These are phyloP conservation scores for Parazoanthus swiftii DNA, from an alignment of 92 coral and sea anemone species.

Conservation along the genomic window DNA sequence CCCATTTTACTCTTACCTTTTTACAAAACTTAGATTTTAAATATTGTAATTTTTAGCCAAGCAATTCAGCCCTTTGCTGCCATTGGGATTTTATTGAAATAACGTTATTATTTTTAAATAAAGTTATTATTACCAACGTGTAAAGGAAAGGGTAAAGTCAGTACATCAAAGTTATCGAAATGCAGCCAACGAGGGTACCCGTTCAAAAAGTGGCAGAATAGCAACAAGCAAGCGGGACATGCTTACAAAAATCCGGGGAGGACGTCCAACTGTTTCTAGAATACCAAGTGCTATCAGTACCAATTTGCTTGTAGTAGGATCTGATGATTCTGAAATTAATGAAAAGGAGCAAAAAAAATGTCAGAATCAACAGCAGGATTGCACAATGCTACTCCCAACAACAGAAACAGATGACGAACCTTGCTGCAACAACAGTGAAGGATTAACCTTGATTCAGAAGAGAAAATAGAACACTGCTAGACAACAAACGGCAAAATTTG, in stretches of 20 bases:
- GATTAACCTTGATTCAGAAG: slow-evolving; percentile 22
- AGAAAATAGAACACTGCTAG: neutral
- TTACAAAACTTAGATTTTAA: no score
- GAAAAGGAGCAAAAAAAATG: slow-evolving; percentile 10
- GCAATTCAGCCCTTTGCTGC: no score
- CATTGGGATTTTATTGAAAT: no score
- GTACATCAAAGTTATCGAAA: neutral
- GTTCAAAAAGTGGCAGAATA: slow-evolving; percentile 32
- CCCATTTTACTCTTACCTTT: no score
- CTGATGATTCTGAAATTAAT: slow-evolving; percentile 24
- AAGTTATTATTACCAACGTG: neutral
- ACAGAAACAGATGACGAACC: slow-evolving; percentile 20
- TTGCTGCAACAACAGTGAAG: slow-evolving; percentile 26
- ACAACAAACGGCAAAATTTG: slow-evolving; percentile 24
- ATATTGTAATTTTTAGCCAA: no score
- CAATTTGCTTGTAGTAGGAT: slow-evolving; percentile 1
- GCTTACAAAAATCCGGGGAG: slow-evolving; percentile 27
- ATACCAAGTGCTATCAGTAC: slow-evolving; percentile 30
- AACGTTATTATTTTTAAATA: no score
- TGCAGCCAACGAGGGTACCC: slow-evolving; percentile 18
- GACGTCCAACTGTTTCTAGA: slow-evolving; percentile 25
- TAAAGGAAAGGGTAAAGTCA: slow-evolving; percentile 2
- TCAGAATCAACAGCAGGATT: slow-evolving; percentile 17
- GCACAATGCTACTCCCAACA: slow-evolving; percentile 21
- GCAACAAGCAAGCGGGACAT: slow-evolving; percentile 27